Percentiles rank a stretch among this genome's conserved stretches.
Conservation (phyloP, 2,888 invertebrate genomes). For the Amphipyra berbera region DNA sequence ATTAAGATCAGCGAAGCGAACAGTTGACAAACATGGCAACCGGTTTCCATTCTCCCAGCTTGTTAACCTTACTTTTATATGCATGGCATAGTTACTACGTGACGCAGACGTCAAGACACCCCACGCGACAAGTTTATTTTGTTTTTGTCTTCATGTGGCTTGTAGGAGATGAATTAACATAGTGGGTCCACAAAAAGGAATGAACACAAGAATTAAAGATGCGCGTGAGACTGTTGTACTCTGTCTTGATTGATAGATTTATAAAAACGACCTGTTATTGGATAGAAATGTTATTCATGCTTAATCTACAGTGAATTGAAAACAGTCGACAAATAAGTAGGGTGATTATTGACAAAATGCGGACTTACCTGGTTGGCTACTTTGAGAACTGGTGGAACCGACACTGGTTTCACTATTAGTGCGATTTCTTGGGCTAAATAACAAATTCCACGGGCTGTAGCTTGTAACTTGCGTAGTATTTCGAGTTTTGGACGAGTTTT, state of each 20-base stretch:
- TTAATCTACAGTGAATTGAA: too few species aligned
- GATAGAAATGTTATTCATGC: too few species aligned
- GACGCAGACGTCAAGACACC: conserved; percentile 33
- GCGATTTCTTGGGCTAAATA: conserved; percentile 79
- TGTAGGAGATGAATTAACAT: conserved; percentile 13
- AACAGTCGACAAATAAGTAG: too few species aligned
- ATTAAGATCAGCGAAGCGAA: conserved; percentile 11
- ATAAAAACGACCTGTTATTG: background rate
- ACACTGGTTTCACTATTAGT: conserved; percentile 85
- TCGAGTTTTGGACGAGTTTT: conserved; percentile 69
- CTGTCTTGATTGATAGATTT: background rate
- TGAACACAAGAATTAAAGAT: background rate
- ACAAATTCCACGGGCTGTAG: conserved; percentile 84
- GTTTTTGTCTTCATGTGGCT: conserved; percentile 31
- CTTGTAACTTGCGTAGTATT: conserved; percentile 67
- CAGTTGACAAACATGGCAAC: conserved; percentile 49
- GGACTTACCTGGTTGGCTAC: conserved; percentile 76
- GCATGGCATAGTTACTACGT: conserved; percentile 24
- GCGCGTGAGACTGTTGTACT: background rate
- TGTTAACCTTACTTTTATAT: conserved; percentile 55
- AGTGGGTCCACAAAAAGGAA: conserved; percentile 4
- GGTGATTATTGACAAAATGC: background rate
- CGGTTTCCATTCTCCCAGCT: conserved; percentile 56
- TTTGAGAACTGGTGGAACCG: conserved; percentile 72
- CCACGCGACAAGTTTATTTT: conserved; percentile 13